Conservation (phyloP, 2,113 vertebrate species). For the Dasyprocta punctata region DNA sequence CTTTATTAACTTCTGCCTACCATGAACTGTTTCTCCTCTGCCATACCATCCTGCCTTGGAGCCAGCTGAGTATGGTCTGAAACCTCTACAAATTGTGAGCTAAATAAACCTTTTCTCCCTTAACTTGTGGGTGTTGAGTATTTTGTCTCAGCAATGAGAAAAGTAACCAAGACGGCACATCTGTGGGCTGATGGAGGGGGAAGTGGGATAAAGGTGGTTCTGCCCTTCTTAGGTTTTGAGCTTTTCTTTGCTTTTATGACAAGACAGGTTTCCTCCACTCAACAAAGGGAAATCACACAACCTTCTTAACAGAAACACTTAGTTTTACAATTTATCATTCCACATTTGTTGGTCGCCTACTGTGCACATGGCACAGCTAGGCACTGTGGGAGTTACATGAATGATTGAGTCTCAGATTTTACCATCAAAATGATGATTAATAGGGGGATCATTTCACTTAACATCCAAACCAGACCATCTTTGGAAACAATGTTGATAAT, state of each 20-base stretch:
- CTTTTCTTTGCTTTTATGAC: slow-evolving; percentile 6
- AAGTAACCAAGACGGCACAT: not conserved
- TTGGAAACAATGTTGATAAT: not conserved
- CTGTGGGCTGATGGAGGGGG: not conserved
- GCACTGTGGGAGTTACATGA: not conserved
- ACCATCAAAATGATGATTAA: not conserved
- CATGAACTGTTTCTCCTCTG: not conserved
- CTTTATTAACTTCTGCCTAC: not conserved
- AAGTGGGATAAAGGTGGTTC: not conserved
- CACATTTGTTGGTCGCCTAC: not conserved
- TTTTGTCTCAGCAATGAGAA: not conserved
- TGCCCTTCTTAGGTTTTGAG: not conserved
- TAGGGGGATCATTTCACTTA: not conserved
- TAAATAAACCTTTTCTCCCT: not conserved
- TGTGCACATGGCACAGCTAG: not conserved
- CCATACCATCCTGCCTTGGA: not conserved
- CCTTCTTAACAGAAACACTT: not conserved
- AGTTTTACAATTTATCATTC: slow-evolving; percentile 2
- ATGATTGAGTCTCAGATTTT: not conserved
- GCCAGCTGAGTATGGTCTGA: not conserved
- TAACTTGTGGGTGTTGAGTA: not conserved
- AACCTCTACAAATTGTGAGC: not conserved
- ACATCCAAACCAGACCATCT: not conserved
- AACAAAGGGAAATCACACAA: not conserved
- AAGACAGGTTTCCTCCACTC: not conserved